Conservation (phyloP, 2,113 vertebrate species). For the Bos indicus region DNA sequence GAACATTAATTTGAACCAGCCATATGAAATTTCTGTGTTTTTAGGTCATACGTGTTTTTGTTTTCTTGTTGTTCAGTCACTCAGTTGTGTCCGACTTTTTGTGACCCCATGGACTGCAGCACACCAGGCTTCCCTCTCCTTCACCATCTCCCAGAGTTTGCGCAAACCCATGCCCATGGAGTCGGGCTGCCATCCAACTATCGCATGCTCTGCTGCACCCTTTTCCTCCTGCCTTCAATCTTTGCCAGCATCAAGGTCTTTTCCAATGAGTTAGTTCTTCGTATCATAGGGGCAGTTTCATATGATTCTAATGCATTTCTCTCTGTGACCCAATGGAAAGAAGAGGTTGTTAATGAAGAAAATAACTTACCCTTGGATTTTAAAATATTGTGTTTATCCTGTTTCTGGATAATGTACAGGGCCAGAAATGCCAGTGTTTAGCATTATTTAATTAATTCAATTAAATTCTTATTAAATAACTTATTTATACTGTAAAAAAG, state of each 20-base stretch:
- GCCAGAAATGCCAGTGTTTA: background rate
- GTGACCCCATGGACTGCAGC: background rate
- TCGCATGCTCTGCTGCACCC: background rate
- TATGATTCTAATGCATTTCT: background rate
- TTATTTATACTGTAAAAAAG: background rate
- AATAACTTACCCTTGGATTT: background rate
- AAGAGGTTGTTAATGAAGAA: background rate
- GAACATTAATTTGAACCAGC: background rate
- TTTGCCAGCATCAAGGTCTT: background rate
- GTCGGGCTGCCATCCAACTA: background rate
- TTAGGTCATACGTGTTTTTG: background rate
- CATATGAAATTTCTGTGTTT: background rate
- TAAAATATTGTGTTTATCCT: background rate
- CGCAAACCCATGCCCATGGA: background rate
- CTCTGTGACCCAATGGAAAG: background rate
- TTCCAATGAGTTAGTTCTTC: background rate
- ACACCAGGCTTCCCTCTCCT: background rate
- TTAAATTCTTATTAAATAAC: background rate
- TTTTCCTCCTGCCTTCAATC: background rate
- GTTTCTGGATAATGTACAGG: background rate
- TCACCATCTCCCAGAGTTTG: background rate
- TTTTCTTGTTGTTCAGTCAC: background rate
- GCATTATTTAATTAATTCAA: conserved; percentile 12
- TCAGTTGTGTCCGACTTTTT: background rate
- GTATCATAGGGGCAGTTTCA: background rate